Base-by-base conservation (phyloP, 2,113 vertebrate genomes). In the Arizona elegans region DNA sequence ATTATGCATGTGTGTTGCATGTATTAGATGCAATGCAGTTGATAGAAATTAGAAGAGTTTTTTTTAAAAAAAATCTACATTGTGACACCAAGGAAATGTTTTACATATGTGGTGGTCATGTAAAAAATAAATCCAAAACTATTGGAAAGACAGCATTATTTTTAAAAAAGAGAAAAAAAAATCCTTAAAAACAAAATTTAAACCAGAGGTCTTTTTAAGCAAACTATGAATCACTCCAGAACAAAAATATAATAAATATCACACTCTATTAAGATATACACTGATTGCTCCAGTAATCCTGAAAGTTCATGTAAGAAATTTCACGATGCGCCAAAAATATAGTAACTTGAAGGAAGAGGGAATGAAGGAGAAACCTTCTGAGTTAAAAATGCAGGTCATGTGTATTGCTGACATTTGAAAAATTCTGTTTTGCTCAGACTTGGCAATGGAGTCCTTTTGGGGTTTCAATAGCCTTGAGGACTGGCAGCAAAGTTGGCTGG, bases 381-480 rank as follows among this genome's bases (percentile, higher is more conserved):
- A 21, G 15, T 90, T 53, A 65, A 86, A 90, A 93, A 55, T 43
- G 65, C 47, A 5, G 11, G 43, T 86, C n/a, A 38, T 87, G 33
- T 62, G 29, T 24, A 65, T 50, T 53, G 24, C 81, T 86, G 81
- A 62, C 54, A 5, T 87, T 54, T 90, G 86, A 90, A 90, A 65
- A 26, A 43, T 90, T 93, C 65, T 54, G 38, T 93, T 93, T 93
- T 52, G 52, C 52, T 90, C 29, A 65, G n/a, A 53, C 47, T 90
- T 90, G 89, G 89, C 89, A 89, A 15, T 65, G 33, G 33, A 55
- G 75, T 50, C 38, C 65, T 87, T 94, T 70, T 89, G 21, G 54
- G 90, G 91, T 85, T 93, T 54, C 92, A 91, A 91, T 89, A 94
- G 93, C 92, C 92, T 94, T 94, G 94, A 95, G 93, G 38, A 93